A percentile compares a stretch with the other conserved stretches of the same genome.
Evolutionary conservation across 2,888 invertebrate species (phyloP).

Genomic region (Mongoloraphidia duomilia): DNA sequence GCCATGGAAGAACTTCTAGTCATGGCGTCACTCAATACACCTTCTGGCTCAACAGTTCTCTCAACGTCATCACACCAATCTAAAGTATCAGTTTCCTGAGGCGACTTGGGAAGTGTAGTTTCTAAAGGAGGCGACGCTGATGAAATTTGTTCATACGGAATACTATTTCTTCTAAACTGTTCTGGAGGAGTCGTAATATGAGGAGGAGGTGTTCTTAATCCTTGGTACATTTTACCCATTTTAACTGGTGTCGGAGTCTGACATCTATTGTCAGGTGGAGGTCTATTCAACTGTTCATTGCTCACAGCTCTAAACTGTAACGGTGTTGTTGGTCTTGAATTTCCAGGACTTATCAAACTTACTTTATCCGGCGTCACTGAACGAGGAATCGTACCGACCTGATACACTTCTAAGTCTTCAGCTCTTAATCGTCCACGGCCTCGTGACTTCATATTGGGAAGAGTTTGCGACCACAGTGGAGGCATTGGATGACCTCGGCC

Average conservation of each 20-base stretch:
- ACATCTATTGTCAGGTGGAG: conserved; percentile 2
- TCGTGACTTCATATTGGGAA: conserved; percentile 39
- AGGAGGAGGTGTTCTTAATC: conserved; percentile 4
- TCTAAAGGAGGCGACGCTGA: conserved; percentile 18
- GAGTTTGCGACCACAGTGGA: conserved; percentile 43
- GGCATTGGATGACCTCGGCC: neutral
- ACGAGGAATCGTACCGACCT: conserved; percentile 19
- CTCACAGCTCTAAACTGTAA: conserved; percentile 14
- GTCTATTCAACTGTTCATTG: conserved; percentile 18
- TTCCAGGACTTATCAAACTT: conserved; percentile 20
- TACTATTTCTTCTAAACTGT: conserved; percentile 9
- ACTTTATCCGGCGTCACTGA: conserved; percentile 33
- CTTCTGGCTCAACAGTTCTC: conserved; percentile 34
- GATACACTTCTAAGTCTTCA: conserved; percentile 30
- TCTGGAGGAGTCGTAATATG: conserved; percentile 20
- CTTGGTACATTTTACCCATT: conserved; percentile 7
- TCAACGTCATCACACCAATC: conserved; percentile 50
- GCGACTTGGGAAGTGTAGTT: neutral
- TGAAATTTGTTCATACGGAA: conserved; percentile 11
- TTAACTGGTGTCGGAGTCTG: conserved; percentile 4
- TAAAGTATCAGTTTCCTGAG: neutral
- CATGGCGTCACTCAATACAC: conserved; percentile 28
- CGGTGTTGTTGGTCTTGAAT: conserved; percentile 26
- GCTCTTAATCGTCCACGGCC: conserved; percentile 46
- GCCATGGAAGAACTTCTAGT: conserved; percentile 39